phyloP scores from a whole-genome alignment of 1,140 invertebrate species.

The Brachionus paranguensis region DNA sequence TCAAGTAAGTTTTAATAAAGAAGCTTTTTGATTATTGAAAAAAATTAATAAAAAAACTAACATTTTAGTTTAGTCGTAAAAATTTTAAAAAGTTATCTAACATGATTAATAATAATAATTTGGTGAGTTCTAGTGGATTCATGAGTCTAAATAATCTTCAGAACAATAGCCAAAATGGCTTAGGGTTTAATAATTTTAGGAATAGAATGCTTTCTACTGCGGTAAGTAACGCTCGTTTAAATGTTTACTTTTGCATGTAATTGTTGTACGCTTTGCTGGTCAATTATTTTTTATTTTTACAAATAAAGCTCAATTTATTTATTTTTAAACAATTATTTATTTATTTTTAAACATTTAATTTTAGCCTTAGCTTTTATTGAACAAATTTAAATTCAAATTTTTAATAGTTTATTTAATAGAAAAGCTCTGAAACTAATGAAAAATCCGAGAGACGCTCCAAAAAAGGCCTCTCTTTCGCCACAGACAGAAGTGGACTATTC shows the following conservation, averaged over 20 bases:
- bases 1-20: not conserved
- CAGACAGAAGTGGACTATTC: not conserved
- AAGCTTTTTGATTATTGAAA: not conserved
- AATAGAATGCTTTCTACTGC: slow-evolving; percentile 14
- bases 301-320: not conserved
- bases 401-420: not conserved
- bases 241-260: not conserved
- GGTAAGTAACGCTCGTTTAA: not conserved
- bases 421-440: slow-evolving; percentile 1
- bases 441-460: not conserved
- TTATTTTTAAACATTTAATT: not conserved
- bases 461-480: not conserved
- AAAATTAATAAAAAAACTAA: not conserved
- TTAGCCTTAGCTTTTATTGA: not conserved
- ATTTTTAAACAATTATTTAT: too few species aligned
- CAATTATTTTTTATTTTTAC: not conserved
- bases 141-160: not conserved
- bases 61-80: not conserved
- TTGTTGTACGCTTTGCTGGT: not conserved
- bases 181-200: not conserved
- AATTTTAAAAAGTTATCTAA: not conserved
- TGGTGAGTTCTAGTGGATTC: slow-evolving; percentile 8
- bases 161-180: not conserved
- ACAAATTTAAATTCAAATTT: not conserved
- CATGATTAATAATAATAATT: slow-evolving; percentile 14